Percentiles rank a stretch among this genome's conserved stretches.
Conservation (phyloP, 2,797 vertebrate species). For the Ctenochaetus hawaiiensis region DNA sequence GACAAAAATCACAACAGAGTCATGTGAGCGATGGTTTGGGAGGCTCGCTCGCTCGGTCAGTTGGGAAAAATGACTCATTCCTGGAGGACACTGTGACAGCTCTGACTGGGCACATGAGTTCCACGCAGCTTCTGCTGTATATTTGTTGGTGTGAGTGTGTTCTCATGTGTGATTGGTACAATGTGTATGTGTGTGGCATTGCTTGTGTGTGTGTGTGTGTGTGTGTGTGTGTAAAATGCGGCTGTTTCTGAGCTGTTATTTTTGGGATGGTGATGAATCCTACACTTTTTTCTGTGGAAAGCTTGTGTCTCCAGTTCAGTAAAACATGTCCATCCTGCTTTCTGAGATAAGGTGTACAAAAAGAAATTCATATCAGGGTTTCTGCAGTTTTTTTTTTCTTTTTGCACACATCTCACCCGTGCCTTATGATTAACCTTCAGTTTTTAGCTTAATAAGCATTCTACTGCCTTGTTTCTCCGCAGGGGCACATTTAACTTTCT, state of each 20-base stretch:
- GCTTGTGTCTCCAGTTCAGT: slow-evolving; percentile 32
- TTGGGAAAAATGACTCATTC: slow-evolving; percentile 68
- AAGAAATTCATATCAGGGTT: slow-evolving; percentile 4
- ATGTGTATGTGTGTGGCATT: slow-evolving; percentile 28
- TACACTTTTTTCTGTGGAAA: slow-evolving; percentile 36
- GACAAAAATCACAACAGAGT: slow-evolving; percentile 60
- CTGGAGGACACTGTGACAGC: slow-evolving; percentile 72
- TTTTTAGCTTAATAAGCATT: slow-evolving; percentile 66
- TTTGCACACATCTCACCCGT: slow-evolving; percentile 16
- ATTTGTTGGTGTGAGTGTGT: slow-evolving; percentile 64
- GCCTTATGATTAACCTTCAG: slow-evolving; percentile 1
- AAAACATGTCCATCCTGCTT: slow-evolving; percentile 23
- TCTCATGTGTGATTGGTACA: slow-evolving; percentile 48
- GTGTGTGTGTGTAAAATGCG: slow-evolving; percentile 53
- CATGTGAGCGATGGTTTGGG: slow-evolving; percentile 61
- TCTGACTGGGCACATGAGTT: slow-evolving; percentile 64
- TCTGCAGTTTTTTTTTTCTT: background rate
- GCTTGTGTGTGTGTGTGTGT: slow-evolving; percentile 22
- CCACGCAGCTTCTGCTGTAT: slow-evolving; percentile 63
- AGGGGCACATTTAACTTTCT: slow-evolving; percentile 32
- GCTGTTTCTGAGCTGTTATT: slow-evolving; percentile 68
- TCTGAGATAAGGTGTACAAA: slow-evolving; percentile 5
- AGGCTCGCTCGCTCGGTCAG: slow-evolving; percentile 43
- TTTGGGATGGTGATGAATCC: slow-evolving; percentile 55
- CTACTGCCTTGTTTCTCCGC: slow-evolving; percentile 33